Conservation (phyloP, 2,797 vertebrate species). For the Margarornis squamiger region DNA sequence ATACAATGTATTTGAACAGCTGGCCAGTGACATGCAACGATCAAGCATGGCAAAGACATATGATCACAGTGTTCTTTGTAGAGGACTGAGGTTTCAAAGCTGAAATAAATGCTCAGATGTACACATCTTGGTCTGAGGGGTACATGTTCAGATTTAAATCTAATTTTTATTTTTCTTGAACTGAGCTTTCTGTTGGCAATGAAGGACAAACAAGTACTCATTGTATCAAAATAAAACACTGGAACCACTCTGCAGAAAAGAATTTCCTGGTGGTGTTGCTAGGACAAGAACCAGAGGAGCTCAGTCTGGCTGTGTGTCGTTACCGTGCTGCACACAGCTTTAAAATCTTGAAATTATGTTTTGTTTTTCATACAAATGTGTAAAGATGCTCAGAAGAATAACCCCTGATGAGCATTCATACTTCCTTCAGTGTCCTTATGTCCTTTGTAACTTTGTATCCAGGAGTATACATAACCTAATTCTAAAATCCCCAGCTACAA, state of each 20-base stretch:
- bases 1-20: slow-evolving; percentile 51
- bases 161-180: slow-evolving; percentile 11
- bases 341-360: neutral
- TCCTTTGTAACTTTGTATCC: neutral
- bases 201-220: neutral
- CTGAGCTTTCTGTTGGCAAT: neutral
- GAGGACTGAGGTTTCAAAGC: slow-evolving; percentile 3
- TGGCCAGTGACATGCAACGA: neutral
- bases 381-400: neutral
- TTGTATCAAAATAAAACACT: slow-evolving; percentile 10
- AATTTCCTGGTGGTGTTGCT: slow-evolving; percentile 21
- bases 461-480: neutral
- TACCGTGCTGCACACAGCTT: neutral
- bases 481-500: neutral
- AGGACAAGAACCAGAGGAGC: neutral
- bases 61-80: neutral
- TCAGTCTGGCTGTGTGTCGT: neutral
- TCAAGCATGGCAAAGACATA: neutral
- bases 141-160: neutral
- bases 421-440: neutral
- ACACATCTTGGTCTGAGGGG: neutral
- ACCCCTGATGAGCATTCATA: neutral
- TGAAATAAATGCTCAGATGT: neutral
- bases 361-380: neutral
- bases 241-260: slow-evolving; percentile 10